Evolutionary conservation across 2,113 vertebrate species (phyloP), one percentile per base, ranked within the genome.

Genomic region (Porphyrio hochstetteri): DNA sequence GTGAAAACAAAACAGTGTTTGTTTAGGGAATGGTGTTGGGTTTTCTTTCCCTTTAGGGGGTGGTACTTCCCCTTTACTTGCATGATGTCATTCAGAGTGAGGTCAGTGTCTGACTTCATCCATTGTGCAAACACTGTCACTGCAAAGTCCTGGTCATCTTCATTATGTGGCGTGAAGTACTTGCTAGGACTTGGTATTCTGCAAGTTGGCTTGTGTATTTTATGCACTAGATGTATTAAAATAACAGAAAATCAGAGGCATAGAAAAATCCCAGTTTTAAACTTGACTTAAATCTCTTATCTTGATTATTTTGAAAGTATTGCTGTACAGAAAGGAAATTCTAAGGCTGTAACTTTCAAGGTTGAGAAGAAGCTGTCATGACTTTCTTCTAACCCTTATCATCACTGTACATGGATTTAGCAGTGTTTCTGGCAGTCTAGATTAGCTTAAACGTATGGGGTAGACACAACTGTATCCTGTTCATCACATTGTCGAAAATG

Each of bases 401-500:
- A 21, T n/a, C 86, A 29, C 14, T 60, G 35, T 63, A 46, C 29
- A 17, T 82, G 56, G 42, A 75, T 76, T 83, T 71, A 82, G 46
- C 50, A 46, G 27, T 48, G 57, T 89, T 93, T 79, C 83, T 82
- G 56, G 72, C 16, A 24, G 27, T n/a, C 33, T 23, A 38, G 60
- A 53, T 93, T 81, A 48, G 82, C 60, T 56, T 86, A 75, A 95
- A 64, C 77, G 48, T 24, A 12, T 53, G 44, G 12, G 4, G 14
- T 53, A 38, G 53, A 68, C 56, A 60, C 81, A 82, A 11, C 16
- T 91, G 48, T 84, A 44, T 24, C 2, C 61, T 60, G 42, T 76
- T 84, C 77, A 78, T 89, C 65, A 71, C 68, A 13, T 17, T 91
- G 74, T 87, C 91, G 93, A 64, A 95, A 91, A 87, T 89, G 44